phyloP scores from a whole-genome alignment of 2,888 invertebrate species.

The Seladonia tumulorum region DNA sequence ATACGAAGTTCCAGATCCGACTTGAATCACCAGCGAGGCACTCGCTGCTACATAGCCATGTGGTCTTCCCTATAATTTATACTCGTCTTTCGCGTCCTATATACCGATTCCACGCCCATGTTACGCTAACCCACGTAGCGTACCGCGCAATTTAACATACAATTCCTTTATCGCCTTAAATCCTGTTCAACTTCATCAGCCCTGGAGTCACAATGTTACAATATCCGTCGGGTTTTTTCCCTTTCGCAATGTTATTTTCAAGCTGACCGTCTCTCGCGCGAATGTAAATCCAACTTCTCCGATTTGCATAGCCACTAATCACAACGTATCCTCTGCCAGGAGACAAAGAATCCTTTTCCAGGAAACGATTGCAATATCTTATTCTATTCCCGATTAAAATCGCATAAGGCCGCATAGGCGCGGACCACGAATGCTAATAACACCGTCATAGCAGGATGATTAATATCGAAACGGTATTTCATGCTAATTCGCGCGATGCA shows the following conservation, averaged over 20 bases:
- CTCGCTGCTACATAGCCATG: constrained; percentile 58
- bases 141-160: constrained; percentile 31
- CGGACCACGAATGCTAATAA: constrained; percentile 20
- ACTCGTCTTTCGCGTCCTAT: constrained; percentile 53
- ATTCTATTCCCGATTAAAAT: constrained; percentile 27
- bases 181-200: constrained; percentile 36
- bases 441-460: neutral
- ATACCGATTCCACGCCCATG: constrained; percentile 57
- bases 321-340: neutral
- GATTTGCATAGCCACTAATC: neutral
- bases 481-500: neutral
- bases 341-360: constrained; percentile 11
- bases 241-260: constrained; percentile 32
- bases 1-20: constrained; percentile 57
- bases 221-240: neutral
- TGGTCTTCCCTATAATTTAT: constrained; percentile 60
- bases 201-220: neutral
- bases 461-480: neutral
- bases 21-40: constrained; percentile 56
- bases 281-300: constrained; percentile 12
- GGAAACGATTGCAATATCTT: constrained; percentile 25
- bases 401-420: constrained; percentile 12
- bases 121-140: constrained; percentile 46
- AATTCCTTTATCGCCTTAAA: constrained; percentile 27
- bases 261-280: neutral